These are phyloP conservation scores for Phymatocera aterrima DNA, from an alignment of 2,888 invertebrate species.

Conservation along the genomic window DNA sequence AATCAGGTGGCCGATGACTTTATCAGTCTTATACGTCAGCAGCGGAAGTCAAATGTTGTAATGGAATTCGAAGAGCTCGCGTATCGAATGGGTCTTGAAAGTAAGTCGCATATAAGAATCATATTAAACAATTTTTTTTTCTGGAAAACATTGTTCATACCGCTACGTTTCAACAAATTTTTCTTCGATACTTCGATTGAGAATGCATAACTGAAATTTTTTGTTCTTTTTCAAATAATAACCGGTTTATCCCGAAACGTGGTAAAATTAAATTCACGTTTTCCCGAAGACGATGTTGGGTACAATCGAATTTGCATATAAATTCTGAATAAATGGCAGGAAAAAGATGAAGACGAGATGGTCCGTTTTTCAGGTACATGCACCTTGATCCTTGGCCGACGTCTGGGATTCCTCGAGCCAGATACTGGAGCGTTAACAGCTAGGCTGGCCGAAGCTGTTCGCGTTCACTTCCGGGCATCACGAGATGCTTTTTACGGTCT, in stretches of 20 bases:
- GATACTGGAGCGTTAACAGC: slow-evolving; percentile 79
- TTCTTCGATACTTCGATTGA: not conserved
- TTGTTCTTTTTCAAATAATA: not conserved
- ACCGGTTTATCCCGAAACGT: not conserved
- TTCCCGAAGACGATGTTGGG: not conserved
- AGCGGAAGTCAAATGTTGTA: slow-evolving; percentile 71
- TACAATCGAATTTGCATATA: slow-evolving; percentile 18
- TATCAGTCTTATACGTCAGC: slow-evolving; percentile 80
- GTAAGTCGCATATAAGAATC: slow-evolving; percentile 73
- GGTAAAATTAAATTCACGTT: not conserved
- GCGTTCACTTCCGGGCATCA: slow-evolving; percentile 86
- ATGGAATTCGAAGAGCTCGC: slow-evolving; percentile 84
- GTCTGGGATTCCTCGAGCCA: slow-evolving; percentile 83
- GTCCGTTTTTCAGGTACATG: slow-evolving; percentile 80
- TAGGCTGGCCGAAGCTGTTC: slow-evolving; percentile 84
- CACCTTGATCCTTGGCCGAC: slow-evolving; percentile 85
- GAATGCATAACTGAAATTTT: not conserved
- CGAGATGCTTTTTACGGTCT: slow-evolving; percentile 89
- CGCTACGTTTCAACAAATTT: not conserved
- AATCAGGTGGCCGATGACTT: slow-evolving; percentile 88
- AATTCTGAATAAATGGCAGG: not conserved
- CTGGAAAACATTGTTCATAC: not conserved
- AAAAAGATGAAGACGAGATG: not conserved
- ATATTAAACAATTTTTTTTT: not conserved
- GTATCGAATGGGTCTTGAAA: slow-evolving; percentile 88